Evolutionary conservation across 2,888 invertebrate species (phyloP), one percentile per base, ranked within the genome.

Genomic region (Xestia rhomboidea): DNA sequence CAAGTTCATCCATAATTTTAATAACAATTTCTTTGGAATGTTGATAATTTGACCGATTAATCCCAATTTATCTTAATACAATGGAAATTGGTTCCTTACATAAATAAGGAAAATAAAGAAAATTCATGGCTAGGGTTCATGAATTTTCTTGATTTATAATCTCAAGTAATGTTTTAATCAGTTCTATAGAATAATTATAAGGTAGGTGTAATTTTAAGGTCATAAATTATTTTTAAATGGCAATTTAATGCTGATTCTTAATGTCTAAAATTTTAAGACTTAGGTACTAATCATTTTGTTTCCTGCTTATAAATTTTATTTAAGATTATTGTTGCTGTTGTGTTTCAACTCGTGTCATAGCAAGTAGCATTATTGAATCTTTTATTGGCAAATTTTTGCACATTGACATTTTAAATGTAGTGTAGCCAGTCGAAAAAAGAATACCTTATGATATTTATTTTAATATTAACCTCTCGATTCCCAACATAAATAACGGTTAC

Each of bases 131-230:
- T 46, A 18, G 41, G 10, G 41, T 41, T 8, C 34, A 30, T 46
- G 34, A 74, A 49, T 57, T 54, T 62, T 71, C 49, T 57, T 78
- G 60, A 81, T 83, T 64, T 27, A 60, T 78, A 69, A 84, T 70
- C 72, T 69, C 49, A 30, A 73, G 34, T 64, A 54, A 63, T 44
- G 57, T 73, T 68, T 54, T 54, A 62, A 84, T 83, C 73, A 73
- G 46, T 68, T 54, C 10, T 13, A 62, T 83, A 60, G 51, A 57
- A 44, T 79, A 69, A 49, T 77, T 63, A 34, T 69, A 79, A 79
- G n/a, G 21, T 2, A 44, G 24, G n/a, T 54, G n/a, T 67, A 73
- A 68, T 79, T 41, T 46, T 62, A 80, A 49, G 63, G 4, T 51
- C 21, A 30, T 68, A 68, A 72, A 80, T 74, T 18, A 64, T 30